These are phyloP conservation scores for Tichodroma muraria DNA, from an alignment of 2,113 vertebrate species.

Conservation along the genomic window DNA sequence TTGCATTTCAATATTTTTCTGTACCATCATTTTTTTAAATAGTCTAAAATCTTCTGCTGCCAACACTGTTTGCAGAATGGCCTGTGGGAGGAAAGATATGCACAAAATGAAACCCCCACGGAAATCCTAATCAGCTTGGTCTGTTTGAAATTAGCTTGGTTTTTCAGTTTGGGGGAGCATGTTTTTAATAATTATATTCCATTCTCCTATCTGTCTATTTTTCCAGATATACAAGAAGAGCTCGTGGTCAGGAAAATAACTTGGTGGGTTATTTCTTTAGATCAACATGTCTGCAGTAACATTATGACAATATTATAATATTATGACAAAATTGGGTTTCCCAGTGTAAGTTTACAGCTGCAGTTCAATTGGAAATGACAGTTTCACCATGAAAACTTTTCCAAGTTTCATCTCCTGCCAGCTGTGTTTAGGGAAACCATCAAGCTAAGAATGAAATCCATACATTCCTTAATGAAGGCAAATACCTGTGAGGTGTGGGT, in stretches of 20 bases:
- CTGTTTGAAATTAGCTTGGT: neutral
- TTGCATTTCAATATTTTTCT: slow-evolving; percentile 97
- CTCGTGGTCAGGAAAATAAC: neutral
- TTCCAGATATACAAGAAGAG: neutral
- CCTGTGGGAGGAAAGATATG: slow-evolving; percentile 60
- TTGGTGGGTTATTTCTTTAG: neutral
- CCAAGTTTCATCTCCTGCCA: neutral
- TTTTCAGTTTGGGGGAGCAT: neutral
- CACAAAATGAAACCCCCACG: neutral
- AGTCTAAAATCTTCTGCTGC: slow-evolving; percentile 94
- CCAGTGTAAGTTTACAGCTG: neutral
- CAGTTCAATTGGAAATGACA: neutral
- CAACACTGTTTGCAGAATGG: slow-evolving; percentile 87
- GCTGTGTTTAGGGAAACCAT: neutral
- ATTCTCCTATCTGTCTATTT: neutral
- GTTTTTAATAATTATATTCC: neutral
- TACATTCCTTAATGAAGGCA: neutral
- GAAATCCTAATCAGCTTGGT: neutral
- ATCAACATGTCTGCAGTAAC: neutral
- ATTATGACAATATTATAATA: neutral
- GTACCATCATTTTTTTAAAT: slow-evolving; percentile 94
- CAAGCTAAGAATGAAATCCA: neutral
- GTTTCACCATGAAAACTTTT: neutral
- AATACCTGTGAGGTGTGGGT: slow-evolving; percentile 86
- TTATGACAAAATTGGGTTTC: neutral